Percentiles rank a stretch among this genome's conserved stretches.
Conservation (phyloP, 2,888 invertebrate species). For the Cacoxenus indagator region DNA sequence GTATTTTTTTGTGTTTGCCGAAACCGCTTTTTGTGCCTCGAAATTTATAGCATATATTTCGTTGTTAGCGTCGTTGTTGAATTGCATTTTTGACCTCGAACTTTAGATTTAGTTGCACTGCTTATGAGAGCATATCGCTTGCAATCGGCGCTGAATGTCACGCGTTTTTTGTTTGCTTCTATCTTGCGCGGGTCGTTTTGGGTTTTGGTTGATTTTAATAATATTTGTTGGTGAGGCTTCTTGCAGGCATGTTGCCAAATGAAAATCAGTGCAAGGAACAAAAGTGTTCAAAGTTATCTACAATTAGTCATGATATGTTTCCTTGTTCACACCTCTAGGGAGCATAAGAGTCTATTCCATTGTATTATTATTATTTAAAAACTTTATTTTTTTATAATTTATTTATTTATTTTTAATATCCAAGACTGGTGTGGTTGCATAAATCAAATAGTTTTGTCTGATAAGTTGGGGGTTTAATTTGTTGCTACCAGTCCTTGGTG, state of each 20-base stretch:
- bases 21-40: constrained; percentile 50
- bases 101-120: constrained; percentile 64
- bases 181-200: not conserved
- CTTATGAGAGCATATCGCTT: constrained; percentile 57
- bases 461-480: too few relatives aligned
- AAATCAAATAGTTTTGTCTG: too few relatives aligned
- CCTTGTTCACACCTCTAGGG: not conserved
- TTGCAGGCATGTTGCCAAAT: not conserved
- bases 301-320: too few relatives aligned
- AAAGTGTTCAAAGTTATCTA: constrained; percentile 31
- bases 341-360: not conserved
- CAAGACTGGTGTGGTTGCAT: too few relatives aligned
- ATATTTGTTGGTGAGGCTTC: not conserved
- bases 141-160: constrained; percentile 18
- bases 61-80: constrained; percentile 21
- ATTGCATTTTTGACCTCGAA: constrained; percentile 49
- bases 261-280: not conserved
- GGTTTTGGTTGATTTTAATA: not conserved
- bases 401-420: constrained; percentile 10
- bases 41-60: constrained; percentile 48
- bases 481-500: too few relatives aligned
- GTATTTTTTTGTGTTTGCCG: constrained; percentile 21
- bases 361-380: not conserved
- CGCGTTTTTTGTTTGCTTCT: constrained; percentile 3
- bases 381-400: not conserved